Evolutionary conservation across 2,888 invertebrate species (phyloP).

Genomic region (Nowickia ferox): DNA sequence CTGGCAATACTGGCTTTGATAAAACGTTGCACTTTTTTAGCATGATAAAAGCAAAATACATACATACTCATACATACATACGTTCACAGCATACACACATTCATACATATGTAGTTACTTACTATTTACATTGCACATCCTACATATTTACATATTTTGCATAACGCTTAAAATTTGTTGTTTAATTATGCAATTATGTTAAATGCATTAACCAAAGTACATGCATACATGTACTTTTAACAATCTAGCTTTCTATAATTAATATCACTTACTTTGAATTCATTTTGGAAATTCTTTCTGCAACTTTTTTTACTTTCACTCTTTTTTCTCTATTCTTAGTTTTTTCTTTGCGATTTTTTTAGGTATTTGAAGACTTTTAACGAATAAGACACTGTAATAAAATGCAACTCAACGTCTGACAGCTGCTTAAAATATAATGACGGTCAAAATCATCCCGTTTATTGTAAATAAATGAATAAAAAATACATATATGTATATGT

Average conservation of each 20-base stretch:
- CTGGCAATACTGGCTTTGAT: slow-evolving; percentile 40
- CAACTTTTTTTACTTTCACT: neutral
- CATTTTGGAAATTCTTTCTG: slow-evolving; percentile 30
- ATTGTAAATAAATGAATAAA: slow-evolving; percentile 65
- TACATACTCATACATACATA: neutral
- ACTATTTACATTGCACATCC: neutral
- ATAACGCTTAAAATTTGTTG: slow-evolving; percentile 16
- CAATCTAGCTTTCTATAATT: neutral
- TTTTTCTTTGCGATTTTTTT: slow-evolving; percentile 13
- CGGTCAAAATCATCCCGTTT: slow-evolving; percentile 59
- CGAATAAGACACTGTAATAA: slow-evolving; percentile 18
- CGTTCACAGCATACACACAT: neutral
- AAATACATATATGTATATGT: slow-evolving; percentile 9
- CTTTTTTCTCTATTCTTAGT: neutral
- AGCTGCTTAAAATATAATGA: slow-evolving; percentile 60
- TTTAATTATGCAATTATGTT: slow-evolving; percentile 76
- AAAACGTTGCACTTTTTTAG: slow-evolving; percentile 47
- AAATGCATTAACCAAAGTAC: slow-evolving; percentile 19
- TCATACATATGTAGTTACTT: neutral
- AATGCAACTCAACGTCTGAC: slow-evolving; percentile 56
- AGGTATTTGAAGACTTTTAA: slow-evolving; percentile 40
- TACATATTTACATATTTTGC: neutral
- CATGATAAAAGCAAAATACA: slow-evolving; percentile 6
- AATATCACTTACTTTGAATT: slow-evolving; percentile 49
- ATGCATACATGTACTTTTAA: neutral